Percentiles rank a stretch among this genome's conserved stretches.
These are phyloP conservation scores for Regulus satrapa DNA, from an alignment of 2,113 vertebrate species.

Conservation along the genomic window DNA sequence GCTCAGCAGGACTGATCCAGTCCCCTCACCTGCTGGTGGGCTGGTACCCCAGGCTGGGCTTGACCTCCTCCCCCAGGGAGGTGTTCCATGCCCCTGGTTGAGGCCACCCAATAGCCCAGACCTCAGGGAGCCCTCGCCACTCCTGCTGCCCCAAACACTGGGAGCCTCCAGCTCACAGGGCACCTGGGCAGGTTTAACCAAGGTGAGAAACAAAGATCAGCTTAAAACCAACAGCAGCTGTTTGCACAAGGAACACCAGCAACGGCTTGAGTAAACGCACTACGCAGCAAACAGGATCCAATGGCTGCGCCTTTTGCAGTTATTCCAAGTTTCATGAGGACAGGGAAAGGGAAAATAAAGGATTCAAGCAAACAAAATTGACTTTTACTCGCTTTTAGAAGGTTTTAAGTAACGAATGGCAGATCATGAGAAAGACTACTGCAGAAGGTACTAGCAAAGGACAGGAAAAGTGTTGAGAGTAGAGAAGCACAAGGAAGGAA, in stretches of 20 bases:
- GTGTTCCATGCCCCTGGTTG: neutral
- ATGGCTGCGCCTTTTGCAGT: neutral
- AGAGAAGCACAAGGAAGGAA: neutral
- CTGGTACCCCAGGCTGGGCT: neutral
- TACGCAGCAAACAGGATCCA: neutral
- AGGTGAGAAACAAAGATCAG: rapidly evolving
- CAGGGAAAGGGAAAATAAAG: neutral
- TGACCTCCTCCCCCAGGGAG: neutral
- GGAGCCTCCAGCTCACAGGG: neutral
- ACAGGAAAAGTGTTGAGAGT: neutral
- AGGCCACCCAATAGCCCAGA: neutral
- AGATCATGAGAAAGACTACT: neutral
- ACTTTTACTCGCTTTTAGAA: neutral
- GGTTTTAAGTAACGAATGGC: neutral
- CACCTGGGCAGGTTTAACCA: neutral
- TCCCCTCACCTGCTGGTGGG: rapidly evolving
- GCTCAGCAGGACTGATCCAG: neutral
- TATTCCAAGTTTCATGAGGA: neutral
- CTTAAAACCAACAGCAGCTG: neutral
- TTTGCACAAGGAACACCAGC: neutral
- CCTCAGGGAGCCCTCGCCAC: neutral
- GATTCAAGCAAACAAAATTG: neutral
- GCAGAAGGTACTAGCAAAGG: neutral
- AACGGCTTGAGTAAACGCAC: neutral
- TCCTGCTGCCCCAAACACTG: neutral